Conservation (phyloP, 2,797 vertebrate species). For the Gymnopithys bicolor region DNA sequence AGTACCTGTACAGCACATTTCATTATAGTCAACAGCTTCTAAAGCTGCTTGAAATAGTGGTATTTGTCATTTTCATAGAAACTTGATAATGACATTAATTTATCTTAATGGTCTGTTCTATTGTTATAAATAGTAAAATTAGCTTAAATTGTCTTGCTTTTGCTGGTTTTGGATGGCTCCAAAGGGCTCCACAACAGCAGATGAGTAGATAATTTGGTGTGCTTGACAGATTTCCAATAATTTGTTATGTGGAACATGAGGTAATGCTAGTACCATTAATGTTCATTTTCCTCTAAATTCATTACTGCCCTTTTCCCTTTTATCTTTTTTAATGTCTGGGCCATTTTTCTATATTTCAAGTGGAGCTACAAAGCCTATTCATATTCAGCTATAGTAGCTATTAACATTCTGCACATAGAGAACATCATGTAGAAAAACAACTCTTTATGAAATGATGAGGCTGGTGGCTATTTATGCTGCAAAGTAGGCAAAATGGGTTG, state of each 20-base stretch:
- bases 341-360: conserved; percentile 95
- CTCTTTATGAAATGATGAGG: conserved; percentile 79
- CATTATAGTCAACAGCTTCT: conserved; percentile 99
- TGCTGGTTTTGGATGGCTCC: conserved; percentile 97
- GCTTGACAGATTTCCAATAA: conserved; percentile 99
- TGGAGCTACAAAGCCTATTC: conserved; percentile 89
- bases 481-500: conserved; percentile 68
- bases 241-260: conserved; percentile 99
- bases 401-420: conserved; percentile 86
- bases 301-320: conserved; percentile 99
- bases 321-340: conserved; percentile 96
- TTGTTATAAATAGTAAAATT: conserved; percentile 99
- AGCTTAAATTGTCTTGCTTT: conserved; percentile 99
- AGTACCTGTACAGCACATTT: conserved; percentile 98
- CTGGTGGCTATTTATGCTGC: conserved; percentile 65
- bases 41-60: conserved; percentile 98
- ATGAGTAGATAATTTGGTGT: conserved; percentile 99
- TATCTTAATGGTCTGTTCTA: conserved; percentile 99
- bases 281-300: conserved; percentile 99
- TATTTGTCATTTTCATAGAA: conserved; percentile 99
- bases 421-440: conserved; percentile 81
- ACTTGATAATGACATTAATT: conserved; percentile 99
- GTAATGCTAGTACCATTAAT: conserved; percentile 99
- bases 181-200: conserved; percentile 89
- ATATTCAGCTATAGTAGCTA: conserved; percentile 82